These are phyloP conservation scores for Hypothenemus hampei DNA, from an alignment of 1,140 invertebrate species.

Conservation along the genomic window DNA sequence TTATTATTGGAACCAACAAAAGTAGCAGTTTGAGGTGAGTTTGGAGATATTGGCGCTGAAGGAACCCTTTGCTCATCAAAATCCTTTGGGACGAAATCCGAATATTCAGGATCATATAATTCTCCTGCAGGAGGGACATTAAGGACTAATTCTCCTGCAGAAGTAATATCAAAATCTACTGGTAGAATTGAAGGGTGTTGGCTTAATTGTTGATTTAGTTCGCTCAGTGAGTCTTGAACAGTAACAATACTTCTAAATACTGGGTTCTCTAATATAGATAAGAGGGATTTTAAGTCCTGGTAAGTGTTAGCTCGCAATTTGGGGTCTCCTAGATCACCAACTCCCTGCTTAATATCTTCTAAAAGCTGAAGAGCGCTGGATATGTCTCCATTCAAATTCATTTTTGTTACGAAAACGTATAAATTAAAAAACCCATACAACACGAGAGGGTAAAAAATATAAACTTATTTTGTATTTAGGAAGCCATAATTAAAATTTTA, in stretches of 20 bases:
- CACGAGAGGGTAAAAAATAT: conserved; percentile 1
- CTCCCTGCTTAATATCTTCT: conserved; percentile 70
- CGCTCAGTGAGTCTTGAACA: conserved; percentile 79
- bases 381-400: conserved; percentile 52
- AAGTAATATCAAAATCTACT: conserved; percentile 84
- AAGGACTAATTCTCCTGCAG: conserved; percentile 62
- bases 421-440: conserved; percentile 2
- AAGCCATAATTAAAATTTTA: too few relatives aligned
- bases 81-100: conserved; percentile 38
- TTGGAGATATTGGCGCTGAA: conserved; percentile 52
- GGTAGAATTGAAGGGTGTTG: conserved; percentile 89
- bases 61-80: conserved; percentile 59
- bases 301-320: conserved; percentile 68
- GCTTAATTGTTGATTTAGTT: conserved; percentile 73
- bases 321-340: conserved; percentile 67
- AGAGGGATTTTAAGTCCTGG: conserved; percentile 80
- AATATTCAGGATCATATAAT: conserved; percentile 48
- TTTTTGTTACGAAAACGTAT: conserved; percentile 18
- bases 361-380: conserved; percentile 73
- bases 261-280: conserved; percentile 86
- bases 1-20: conserved; percentile 70
- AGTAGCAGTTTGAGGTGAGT: conserved; percentile 51
- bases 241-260: conserved; percentile 89
- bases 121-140: conserved; percentile 52
- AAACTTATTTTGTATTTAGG: too few relatives aligned